These are phyloP conservation scores for Psix sp. DNA, from an alignment of 1,140 invertebrate genomes.

Conservation along the genomic window DNA sequence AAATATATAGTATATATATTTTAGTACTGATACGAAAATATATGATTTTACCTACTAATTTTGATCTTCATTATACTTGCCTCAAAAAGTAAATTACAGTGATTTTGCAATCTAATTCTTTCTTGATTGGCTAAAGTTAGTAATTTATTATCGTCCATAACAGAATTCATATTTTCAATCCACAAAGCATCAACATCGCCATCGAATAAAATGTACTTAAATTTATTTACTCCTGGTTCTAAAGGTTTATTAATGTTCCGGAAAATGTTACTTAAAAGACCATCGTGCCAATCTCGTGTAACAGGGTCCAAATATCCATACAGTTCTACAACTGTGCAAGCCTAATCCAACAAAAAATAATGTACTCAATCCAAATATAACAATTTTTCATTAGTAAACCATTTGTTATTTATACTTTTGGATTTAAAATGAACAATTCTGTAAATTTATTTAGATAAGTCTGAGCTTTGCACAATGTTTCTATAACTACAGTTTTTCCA, in stretches of 20 bases:
- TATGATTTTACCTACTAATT: too few relatives aligned
- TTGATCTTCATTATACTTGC: constrained; percentile 76
- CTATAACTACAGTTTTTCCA: constrained; percentile 91
- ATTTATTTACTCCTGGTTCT: constrained; percentile 82
- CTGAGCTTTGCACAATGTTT: constrained; percentile 87
- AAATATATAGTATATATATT: too few relatives aligned
- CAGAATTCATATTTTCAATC: constrained; percentile 98
- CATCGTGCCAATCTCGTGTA: constrained; percentile 94
- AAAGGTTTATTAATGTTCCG: constrained; percentile 90
- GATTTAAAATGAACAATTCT: constrained; percentile 87
- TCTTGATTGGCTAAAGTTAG: constrained; percentile 94
- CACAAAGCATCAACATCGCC: constrained; percentile 95
- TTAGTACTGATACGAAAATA: too few relatives aligned
- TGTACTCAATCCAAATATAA: too few relatives aligned
- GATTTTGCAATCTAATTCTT: constrained; percentile 87
- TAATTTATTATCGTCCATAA: constrained; percentile 96
- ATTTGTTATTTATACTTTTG: constrained; percentile 82
- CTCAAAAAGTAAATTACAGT: constrained; percentile 93
- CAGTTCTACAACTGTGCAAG: constrained; percentile 90
- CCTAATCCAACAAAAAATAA: constrained; percentile 75
- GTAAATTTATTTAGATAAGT: constrained; percentile 85
- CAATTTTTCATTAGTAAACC: constrained; percentile 2
- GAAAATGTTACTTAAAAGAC: constrained; percentile 92
- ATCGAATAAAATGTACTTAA: constrained; percentile 91
- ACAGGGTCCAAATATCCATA: constrained; percentile 92